A percentile compares a stretch with the other conserved stretches of the same genome.
phyloP scores from a whole-genome alignment of 2,888 invertebrate species.

The Sesia apiformis region DNA sequence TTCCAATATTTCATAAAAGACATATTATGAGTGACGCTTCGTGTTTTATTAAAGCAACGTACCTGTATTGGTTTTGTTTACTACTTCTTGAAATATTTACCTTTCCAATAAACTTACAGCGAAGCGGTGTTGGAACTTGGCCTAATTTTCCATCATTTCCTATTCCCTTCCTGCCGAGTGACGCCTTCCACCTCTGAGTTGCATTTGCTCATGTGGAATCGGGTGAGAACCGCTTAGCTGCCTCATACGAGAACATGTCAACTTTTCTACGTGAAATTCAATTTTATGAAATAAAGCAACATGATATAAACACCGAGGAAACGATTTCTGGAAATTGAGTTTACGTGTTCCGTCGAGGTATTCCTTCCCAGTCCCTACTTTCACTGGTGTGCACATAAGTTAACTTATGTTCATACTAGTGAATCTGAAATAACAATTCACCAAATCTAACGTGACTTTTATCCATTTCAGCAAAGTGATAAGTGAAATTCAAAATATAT shows the following conservation, averaged over 20 bases:
- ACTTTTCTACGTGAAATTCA: conserved; percentile 17
- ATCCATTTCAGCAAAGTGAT: conserved; percentile 52
- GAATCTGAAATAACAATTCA: conserved; percentile 8
- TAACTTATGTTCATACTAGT: conserved; percentile 56
- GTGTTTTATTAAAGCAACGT: background rate
- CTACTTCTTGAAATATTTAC: conserved; percentile 14
- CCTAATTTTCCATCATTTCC: conserved; percentile 38
- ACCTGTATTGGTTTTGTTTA: conserved; percentile 17
- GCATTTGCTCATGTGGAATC: conserved; percentile 61
- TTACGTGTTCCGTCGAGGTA: conserved; percentile 50
- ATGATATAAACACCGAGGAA: conserved; percentile 2
- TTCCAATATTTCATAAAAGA: conserved; percentile 10
- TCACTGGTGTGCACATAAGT: conserved; percentile 59
- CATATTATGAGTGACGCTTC: conserved; percentile 15
- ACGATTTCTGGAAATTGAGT: conserved; percentile 11
- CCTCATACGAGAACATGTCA: conserved; percentile 47
- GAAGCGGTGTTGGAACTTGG: conserved; percentile 65
- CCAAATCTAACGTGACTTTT: conserved; percentile 11
- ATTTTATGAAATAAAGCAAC: conserved; percentile 4
- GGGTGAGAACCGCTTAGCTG: conserved; percentile 65
- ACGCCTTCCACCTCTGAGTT: conserved; percentile 73
- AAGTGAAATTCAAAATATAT: conserved; percentile 51
- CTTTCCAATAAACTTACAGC: conserved; percentile 20
- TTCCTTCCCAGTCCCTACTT: conserved; percentile 17
- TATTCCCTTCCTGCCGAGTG: conserved; percentile 59